Evolutionary conservation across 1,140 invertebrate genomes (phyloP).

Genomic region (Oedothorax gibbosus): DNA sequence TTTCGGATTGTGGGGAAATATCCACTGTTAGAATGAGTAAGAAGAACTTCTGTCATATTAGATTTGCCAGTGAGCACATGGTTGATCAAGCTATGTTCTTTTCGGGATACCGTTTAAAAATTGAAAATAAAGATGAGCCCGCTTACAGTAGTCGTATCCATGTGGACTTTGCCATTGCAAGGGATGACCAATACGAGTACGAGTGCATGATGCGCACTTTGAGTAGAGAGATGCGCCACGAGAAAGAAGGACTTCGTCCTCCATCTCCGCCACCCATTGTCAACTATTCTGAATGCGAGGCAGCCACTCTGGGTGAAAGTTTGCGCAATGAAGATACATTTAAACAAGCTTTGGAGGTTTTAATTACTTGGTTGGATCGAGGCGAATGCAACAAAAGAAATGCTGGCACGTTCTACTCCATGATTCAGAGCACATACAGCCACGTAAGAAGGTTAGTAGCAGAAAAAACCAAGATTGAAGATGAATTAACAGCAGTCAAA

Average conservation of each 20-base stretch:
- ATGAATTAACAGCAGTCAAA: constrained; percentile 85
- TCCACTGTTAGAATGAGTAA: constrained; percentile 90
- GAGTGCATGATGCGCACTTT: constrained; percentile 86
- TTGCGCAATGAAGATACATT: constrained; percentile 78
- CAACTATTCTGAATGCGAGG: constrained; percentile 88
- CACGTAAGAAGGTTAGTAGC: constrained; percentile 84
- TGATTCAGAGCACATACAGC: constrained; percentile 93
- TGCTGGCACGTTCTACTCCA: constrained; percentile 89
- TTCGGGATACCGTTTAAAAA: constrained; percentile 92
- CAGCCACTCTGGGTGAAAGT: constrained; percentile 81
- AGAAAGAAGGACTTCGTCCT: constrained; percentile 75
- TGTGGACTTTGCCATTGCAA: constrained; percentile 92
- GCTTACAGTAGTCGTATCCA: constrained; percentile 89
- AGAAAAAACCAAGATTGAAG: constrained; percentile 87
- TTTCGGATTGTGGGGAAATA: constrained; percentile 91
- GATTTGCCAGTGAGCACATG: constrained; percentile 85
- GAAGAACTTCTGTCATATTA: constrained; percentile 95
- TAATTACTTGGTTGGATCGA: constrained; percentile 89
- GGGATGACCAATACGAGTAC: constrained; percentile 92
- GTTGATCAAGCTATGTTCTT: constrained; percentile 90
- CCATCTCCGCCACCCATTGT: constrained; percentile 86
- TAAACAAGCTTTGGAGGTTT: constrained; percentile 75
- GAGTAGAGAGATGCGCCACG: constrained; percentile 83
- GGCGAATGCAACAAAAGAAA: constrained; percentile 92
- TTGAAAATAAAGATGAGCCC: constrained; percentile 81